phyloP scores from a whole-genome alignment of 1,140 invertebrate genomes.

The Coelopa frigida region DNA sequence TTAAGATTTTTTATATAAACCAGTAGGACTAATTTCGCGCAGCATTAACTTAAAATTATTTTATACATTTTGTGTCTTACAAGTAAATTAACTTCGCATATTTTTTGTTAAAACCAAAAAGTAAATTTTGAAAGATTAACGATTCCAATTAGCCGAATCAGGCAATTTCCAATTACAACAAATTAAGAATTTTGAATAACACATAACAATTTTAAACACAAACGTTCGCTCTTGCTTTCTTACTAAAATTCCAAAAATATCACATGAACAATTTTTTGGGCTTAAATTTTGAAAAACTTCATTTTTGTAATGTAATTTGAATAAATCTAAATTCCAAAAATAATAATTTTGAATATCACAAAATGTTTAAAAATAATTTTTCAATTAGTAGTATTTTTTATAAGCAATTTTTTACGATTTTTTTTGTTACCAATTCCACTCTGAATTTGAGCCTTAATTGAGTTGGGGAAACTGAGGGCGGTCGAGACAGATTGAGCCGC shows the following conservation, averaged over 20 bases:
- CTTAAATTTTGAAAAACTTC: not conserved
- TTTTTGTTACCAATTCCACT: too few relatives aligned
- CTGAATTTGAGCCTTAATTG: too few relatives aligned
- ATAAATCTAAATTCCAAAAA: slow-evolving; percentile 10
- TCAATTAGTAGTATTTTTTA: slow-evolving; percentile 6
- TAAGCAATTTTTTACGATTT: too few relatives aligned
- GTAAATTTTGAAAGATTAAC: slow-evolving; percentile 36
- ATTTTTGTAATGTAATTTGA: not conserved
- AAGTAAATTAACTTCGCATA: slow-evolving; percentile 43
- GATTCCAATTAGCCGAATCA: too few relatives aligned
- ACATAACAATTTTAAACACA: too few relatives aligned
- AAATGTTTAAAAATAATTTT: slow-evolving; percentile 43
- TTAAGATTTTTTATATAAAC: too few relatives aligned
- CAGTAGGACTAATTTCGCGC: slow-evolving; percentile 4
- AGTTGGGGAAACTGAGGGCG: too few relatives aligned
- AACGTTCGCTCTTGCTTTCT: slow-evolving; percentile 12
- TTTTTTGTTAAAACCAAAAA: slow-evolving; percentile 40
- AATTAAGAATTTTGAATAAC: too few relatives aligned
- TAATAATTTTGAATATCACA: slow-evolving; percentile 40
- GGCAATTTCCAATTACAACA: not conserved
- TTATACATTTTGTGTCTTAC: slow-evolving; percentile 39
- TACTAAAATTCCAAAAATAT: slow-evolving; percentile 37
- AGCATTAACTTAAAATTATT: slow-evolving; percentile 26
- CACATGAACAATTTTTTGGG: slow-evolving; percentile 27
- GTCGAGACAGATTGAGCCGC: too few relatives aligned